Evolutionary conservation across 2,888 invertebrate species (phyloP).

Genomic region (Nephrotoma appendiculata): DNA sequence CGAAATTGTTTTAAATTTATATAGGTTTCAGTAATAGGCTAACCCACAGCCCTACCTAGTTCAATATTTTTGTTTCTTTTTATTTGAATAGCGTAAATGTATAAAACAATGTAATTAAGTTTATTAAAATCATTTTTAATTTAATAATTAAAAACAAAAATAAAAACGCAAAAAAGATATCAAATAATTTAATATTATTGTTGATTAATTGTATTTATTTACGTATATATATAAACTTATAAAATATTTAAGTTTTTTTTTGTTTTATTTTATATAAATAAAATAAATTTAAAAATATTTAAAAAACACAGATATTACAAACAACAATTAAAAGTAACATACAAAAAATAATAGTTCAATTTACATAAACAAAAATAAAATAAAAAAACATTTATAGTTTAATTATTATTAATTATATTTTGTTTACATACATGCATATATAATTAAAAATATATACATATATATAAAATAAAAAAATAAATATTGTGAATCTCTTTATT

Average conservation of each 20-base stretch:
- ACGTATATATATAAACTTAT: neutral
- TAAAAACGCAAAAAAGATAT: neutral
- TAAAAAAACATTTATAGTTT: neutral
- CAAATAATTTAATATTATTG: neutral
- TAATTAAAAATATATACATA: neutral
- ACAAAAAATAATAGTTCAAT: neutral
- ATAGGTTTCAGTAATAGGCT: neutral
- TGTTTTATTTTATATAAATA: neutral
- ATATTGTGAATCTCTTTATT: neutral
- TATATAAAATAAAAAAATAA: neutral
- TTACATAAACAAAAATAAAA: neutral
- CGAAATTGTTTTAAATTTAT: neutral
- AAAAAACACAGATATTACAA: neutral
- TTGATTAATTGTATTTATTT: neutral
- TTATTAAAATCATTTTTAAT: neutral
- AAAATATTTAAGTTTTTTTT: neutral
- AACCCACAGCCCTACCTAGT: neutral
- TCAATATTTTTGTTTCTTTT: neutral
- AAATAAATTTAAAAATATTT: neutral
- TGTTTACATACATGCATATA: neutral
- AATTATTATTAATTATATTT: neutral
- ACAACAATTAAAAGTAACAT: neutral
- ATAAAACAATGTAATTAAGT: neutral
- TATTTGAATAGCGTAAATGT: neutral
- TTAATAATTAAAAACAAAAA: neutral